Conservation (phyloP, 2,888 invertebrate species). For the Drepanosiphum platanoidis region DNA sequence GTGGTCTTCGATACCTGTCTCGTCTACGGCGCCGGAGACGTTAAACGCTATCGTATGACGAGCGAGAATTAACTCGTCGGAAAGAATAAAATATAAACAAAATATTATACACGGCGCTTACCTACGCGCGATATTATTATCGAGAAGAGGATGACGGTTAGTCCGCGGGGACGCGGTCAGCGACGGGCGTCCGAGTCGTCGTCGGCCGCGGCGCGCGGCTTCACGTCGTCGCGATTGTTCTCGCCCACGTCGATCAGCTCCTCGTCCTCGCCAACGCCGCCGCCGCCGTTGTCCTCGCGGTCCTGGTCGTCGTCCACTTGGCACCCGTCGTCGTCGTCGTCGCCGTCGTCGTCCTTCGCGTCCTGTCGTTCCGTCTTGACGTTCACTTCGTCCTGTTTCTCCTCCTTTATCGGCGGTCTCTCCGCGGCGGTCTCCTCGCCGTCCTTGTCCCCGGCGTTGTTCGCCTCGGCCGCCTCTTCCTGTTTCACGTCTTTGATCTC, state of each 20-base stretch:
- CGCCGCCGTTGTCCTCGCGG: neutral
- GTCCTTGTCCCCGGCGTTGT: neutral
- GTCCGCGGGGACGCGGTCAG: neutral
- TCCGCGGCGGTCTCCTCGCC: neutral
- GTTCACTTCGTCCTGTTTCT: constrained; percentile 31
- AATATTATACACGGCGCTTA: neutral
- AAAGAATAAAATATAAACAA: neutral
- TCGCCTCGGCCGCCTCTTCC: neutral
- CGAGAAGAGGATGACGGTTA: neutral
- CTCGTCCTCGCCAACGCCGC: constrained; percentile 16
- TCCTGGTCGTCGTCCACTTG: neutral
- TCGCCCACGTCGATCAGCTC: constrained; percentile 41
- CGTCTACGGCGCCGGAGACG: no score
- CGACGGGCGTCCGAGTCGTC: neutral
- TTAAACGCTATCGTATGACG: neutral
- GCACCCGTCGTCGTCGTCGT: neutral
- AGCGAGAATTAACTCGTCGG: neutral
- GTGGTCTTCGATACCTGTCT: no score
- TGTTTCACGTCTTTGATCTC: constrained; percentile 24
- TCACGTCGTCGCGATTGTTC: constrained; percentile 19
- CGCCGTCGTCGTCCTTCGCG: neutral
- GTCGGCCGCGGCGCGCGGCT: neutral
- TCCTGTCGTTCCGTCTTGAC: constrained; percentile 31
- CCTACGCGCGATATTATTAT: no score
- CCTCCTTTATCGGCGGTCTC: constrained; percentile 16